These are phyloP conservation scores for Pangasianodon gigas DNA, from an alignment of 2,113 vertebrate species.

Conservation along the genomic window DNA sequence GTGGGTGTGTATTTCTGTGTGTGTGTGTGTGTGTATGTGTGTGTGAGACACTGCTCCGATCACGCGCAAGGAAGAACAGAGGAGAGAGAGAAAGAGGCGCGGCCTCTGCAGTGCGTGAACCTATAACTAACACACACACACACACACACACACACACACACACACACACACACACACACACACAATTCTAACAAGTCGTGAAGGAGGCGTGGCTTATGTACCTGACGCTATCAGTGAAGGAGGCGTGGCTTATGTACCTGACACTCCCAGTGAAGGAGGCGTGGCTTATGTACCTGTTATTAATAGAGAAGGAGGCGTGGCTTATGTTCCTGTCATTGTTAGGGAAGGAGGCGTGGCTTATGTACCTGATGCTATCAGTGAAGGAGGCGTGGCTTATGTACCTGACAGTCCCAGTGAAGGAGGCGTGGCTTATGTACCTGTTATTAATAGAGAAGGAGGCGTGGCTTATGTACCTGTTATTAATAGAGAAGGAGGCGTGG, in stretches of 20 bases:
- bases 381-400: background rate
- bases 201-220: background rate
- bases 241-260: no score
- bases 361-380: background rate
- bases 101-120: constrained; percentile 13
- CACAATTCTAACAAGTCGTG: background rate
- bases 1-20: constrained; percentile 1
- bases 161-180: background rate
- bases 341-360: background rate
- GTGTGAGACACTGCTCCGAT: background rate
- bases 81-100: background rate
- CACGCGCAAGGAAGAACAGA: background rate
- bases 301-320: no score
- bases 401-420: background rate
- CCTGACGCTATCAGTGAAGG: no score
- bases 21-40: background rate
- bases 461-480: background rate
- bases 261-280: no score
- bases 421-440: background rate
- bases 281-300: no score
- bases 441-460: no score
- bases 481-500: background rate
- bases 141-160: background rate
- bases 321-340: no score
- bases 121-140: background rate